These are phyloP conservation scores for Phorcus lineatus DNA, from an alignment of 2,888 invertebrate species.

Conservation along the genomic window DNA sequence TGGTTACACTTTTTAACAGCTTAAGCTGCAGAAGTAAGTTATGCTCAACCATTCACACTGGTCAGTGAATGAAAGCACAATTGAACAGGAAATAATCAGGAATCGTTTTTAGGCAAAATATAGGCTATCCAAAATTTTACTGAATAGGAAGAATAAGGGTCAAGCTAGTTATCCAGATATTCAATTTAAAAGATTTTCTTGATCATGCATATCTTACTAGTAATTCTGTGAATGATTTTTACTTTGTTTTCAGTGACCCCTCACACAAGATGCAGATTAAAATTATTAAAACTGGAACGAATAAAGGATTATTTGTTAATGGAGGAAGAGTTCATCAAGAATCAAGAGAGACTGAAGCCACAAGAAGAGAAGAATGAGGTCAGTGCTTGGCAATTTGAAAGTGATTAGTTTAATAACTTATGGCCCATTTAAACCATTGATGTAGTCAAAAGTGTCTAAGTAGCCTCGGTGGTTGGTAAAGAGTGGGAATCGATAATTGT, in stretches of 20 bases:
- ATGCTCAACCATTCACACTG: too few species aligned
- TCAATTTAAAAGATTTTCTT: not conserved
- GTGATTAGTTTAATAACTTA: not conserved
- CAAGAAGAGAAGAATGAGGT: slow-evolving; percentile 98
- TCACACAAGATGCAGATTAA: slow-evolving; percentile 96
- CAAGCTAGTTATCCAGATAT: too few species aligned
- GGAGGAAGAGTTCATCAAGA: slow-evolving; percentile 99
- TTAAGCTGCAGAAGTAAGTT: too few species aligned
- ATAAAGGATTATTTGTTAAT: slow-evolving; percentile 98
- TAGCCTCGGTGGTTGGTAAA: too few species aligned
- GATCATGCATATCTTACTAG: not conserved
- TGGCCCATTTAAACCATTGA: not conserved
- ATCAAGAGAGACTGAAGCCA: slow-evolving; percentile 97
- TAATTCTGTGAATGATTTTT: too few species aligned
- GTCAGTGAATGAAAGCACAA: too few species aligned
- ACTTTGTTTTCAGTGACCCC: slow-evolving; percentile 85
- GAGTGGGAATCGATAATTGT: too few species aligned
- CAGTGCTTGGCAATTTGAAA: not conserved
- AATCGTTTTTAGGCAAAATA: too few species aligned
- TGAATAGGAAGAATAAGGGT: not conserved
- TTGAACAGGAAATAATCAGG: too few species aligned
- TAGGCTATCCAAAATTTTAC: not conserved
- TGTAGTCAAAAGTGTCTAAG: too few species aligned
- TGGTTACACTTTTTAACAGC: too few species aligned
- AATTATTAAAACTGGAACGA: slow-evolving; percentile 94